These are phyloP conservation scores for Chelonia mydas DNA, from an alignment of 2,797 vertebrate genomes.

Conservation along the genomic window DNA sequence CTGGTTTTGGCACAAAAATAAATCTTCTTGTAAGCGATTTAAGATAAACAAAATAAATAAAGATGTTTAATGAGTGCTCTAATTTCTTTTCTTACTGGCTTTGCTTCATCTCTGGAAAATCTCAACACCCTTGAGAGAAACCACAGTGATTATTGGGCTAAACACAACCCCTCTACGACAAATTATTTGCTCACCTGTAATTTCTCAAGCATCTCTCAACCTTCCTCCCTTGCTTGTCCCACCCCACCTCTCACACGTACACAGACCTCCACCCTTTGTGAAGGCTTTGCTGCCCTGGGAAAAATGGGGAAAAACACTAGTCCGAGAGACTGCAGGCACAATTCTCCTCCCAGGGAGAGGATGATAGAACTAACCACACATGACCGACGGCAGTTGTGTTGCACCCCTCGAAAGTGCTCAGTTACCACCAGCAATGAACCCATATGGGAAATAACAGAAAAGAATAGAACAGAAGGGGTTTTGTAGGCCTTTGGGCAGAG, in stretches of 20 bases:
- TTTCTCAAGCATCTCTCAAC: constrained; percentile 77
- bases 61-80: constrained; percentile 71
- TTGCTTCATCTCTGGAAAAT: constrained; percentile 61
- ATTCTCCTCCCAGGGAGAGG: neutral
- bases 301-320: neutral
- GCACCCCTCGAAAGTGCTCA: neutral
- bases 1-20: constrained; percentile 60
- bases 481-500: neutral
- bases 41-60: constrained; percentile 45
- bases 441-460: neutral
- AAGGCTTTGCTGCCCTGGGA: fast-evolving
- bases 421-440: neutral
- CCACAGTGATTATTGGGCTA: constrained; percentile 62
- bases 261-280: neutral
- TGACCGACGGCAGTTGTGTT: neutral
- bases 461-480: neutral
- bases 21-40: constrained; percentile 63
- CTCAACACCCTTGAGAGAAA: constrained; percentile 34
- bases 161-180: constrained; percentile 71
- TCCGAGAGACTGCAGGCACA: neutral
- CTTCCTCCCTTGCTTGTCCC: constrained; percentile 41
- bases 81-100: constrained; percentile 58
- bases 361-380: neutral
- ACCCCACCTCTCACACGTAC: neutral
- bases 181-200: constrained; percentile 70